Base-by-base conservation (phyloP, 1,140 invertebrate species). In the Macrobrachium nipponense region DNA sequence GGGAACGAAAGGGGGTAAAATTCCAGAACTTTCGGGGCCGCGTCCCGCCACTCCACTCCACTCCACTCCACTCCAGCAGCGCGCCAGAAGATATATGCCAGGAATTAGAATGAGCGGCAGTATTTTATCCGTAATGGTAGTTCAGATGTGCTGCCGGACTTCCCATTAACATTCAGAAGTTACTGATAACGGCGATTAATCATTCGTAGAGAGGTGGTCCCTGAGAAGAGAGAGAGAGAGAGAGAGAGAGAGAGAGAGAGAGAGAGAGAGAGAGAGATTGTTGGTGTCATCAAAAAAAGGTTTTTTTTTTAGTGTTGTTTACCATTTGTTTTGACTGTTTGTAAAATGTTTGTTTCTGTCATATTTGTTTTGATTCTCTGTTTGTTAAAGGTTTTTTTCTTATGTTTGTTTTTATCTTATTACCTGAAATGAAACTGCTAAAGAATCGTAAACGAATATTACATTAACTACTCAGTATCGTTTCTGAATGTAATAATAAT, bases 101-200 rank as follows among this genome's bases (percentile, higher is more conserved):
- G 59, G 70, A 73, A 82, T 82, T 75, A 82, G 72, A 82, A 82
- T 82, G 60, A 82, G 59, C 51, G 59, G 11, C 72, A 23, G 81
- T 82, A 82, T 82, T 82, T 82, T 75, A 73, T 62, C 70, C 70
- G 58, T 82, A 82, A 82, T 82, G 81, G 81, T 72, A 82, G 70
- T 73, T 62, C 51, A 82, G 81, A 82, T 82, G 81, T 75, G 75
- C 68, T 60, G 81, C 81, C 23, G 59, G 81, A 73, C 81, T 60
- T 68, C 36, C 18, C 81, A 82, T 82, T 82, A 82, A 75, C 81
- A 82, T 82, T 82, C 81, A 82, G 81, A 62, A 82, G 81, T 82
- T 82, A 82, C 81, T 82, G 81, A 82, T 82, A 82, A 82, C 68
- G 70, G 81, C 59, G 18, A 59, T 82, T 82, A 62, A 82, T 82